Percentiles rank a stretch among this genome's conserved stretches.
Conservation (phyloP, 92 coral and sea anemone species). For the Nematostella vectensis region DNA sequence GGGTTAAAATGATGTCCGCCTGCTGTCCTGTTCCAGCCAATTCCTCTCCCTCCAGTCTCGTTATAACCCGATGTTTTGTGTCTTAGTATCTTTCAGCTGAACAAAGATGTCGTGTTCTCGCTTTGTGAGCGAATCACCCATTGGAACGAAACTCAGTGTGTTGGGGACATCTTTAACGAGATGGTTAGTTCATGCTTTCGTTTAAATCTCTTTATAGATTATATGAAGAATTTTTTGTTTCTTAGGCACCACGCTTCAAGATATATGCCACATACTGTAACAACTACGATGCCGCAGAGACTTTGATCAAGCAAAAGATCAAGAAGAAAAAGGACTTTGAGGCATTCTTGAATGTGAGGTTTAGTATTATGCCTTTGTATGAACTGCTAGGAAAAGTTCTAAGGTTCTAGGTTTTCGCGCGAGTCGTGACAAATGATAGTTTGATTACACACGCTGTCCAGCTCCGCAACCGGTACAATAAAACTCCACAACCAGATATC, state of each 20-base stretch:
- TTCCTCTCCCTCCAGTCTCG: no score
- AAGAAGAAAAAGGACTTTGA: constrained; percentile 82
- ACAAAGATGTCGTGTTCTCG: constrained; percentile 77
- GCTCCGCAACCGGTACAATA: background rate
- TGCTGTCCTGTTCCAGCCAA: background rate
- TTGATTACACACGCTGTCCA: background rate
- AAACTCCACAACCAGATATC: no score
- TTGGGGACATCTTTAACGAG: constrained; percentile 80
- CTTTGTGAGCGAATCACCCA: constrained; percentile 75
- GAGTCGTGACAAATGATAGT: no score
- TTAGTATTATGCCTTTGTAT: no score
- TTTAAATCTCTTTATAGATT: no score
- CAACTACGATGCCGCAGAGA: constrained; percentile 81
- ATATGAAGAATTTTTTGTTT: no score
- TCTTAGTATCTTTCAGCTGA: constrained; percentile 59
- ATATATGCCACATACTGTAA: constrained; percentile 85
- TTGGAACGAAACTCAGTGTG: constrained; percentile 66
- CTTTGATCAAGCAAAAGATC: constrained; percentile 55
- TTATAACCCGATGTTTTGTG: no score
- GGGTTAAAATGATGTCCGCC: no score
- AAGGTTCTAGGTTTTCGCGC: no score
- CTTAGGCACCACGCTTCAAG: constrained; percentile 52
- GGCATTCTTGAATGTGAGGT: constrained; percentile 71
- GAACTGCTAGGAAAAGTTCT: background rate
- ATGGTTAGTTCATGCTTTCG: no score